Conservation (phyloP, 2,797 vertebrate genomes). For the Selene dorsalis region DNA sequence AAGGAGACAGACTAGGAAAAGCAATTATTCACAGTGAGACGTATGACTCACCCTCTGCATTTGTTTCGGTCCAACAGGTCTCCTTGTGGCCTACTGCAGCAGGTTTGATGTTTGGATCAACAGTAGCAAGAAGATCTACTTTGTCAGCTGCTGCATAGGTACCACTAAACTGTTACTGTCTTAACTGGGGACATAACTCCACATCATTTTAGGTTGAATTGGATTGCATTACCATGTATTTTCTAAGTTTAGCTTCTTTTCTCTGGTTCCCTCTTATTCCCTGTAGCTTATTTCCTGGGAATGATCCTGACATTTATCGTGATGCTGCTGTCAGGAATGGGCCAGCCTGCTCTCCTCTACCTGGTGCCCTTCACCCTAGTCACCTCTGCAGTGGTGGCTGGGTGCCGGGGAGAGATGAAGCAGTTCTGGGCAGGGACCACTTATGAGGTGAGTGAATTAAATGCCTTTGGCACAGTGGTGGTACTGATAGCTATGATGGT, state of each 20-base stretch:
- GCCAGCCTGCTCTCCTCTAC: conserved; percentile 96
- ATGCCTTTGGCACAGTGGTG: not conserved
- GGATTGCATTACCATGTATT: not conserved
- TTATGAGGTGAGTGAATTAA: conserved; percentile 88
- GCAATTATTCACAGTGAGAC: not conserved
- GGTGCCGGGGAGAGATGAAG: conserved; percentile 89
- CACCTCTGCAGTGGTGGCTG: conserved; percentile 87
- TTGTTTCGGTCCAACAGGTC: conserved; percentile 80
- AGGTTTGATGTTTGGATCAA: conserved; percentile 93
- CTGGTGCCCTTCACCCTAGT: conserved; percentile 94
- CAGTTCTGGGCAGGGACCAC: conserved; percentile 92
- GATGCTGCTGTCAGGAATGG: conserved; percentile 90
- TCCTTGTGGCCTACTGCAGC: conserved; percentile 95
- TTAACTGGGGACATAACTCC: not conserved
- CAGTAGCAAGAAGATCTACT: conserved; percentile 90
- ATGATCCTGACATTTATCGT: conserved; percentile 91
- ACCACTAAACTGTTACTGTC: conserved; percentile 38
- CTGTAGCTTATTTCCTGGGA: conserved; percentile 91
- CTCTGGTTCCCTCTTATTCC: conserved; percentile 42
- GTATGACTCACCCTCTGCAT: conserved; percentile 1
- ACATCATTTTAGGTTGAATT: not conserved
- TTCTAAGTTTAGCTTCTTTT: not conserved
- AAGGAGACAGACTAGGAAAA: not conserved
- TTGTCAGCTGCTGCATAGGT: conserved; percentile 90
- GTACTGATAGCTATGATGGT: not conserved